Evolutionary conservation across 1,140 invertebrate species (phyloP).

Genomic region (Leptinotarsa undecemlineata): DNA sequence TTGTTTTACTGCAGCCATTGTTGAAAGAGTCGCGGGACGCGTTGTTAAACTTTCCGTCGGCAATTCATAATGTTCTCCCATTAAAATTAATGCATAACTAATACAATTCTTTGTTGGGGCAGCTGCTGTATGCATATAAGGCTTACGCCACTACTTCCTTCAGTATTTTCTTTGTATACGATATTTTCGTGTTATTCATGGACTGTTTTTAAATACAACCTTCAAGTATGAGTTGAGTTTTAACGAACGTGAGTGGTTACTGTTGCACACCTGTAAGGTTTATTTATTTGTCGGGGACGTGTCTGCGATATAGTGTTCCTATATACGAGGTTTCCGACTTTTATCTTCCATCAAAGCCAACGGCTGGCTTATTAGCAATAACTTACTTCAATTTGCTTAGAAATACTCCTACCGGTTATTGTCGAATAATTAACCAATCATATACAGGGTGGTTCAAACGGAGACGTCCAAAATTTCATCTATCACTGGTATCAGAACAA

Average conservation of each 20-base stretch:
- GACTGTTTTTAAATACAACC: neutral
- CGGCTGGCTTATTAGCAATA: no score
- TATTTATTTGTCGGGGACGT: constrained; percentile 5
- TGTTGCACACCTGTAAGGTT: constrained; percentile 4
- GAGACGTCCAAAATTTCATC: no score
- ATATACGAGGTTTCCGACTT: neutral
- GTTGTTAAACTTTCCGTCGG: constrained; percentile 11
- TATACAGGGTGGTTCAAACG: no score
- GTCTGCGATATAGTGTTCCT: neutral
- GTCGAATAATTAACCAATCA: no score
- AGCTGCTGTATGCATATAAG: constrained; percentile 21
- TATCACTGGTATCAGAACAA: no score
- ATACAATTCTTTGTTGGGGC: constrained; percentile 17
- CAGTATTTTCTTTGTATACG: neutral
- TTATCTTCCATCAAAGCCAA: neutral
- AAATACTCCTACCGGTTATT: no score
- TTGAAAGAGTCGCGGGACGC: constrained; percentile 17
- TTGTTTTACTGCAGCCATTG: constrained; percentile 19
- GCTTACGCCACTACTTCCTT: constrained; percentile 20
- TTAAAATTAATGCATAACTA: constrained; percentile 26
- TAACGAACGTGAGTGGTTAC: neutral
- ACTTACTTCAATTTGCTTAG: no score
- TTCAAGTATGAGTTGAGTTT: constrained; percentile 6
- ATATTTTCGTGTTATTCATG: constrained; percentile 8
- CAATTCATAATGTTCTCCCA: constrained; percentile 21